phyloP scores from a whole-genome alignment of 2,113 vertebrate species.

The Pithys albifrons region DNA sequence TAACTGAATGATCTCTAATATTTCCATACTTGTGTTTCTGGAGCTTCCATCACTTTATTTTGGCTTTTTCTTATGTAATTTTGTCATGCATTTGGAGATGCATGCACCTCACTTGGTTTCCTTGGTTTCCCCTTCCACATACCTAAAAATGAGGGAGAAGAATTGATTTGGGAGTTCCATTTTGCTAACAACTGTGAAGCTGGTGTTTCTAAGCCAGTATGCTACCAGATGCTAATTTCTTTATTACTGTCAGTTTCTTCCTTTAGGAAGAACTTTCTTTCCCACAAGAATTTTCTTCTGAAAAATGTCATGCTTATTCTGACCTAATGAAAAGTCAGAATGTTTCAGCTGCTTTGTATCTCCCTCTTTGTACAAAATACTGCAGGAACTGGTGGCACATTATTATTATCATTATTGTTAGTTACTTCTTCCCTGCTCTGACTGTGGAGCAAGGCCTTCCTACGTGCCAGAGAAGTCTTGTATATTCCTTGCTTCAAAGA shows the following conservation, averaged over 20 bases:
- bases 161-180: background rate
- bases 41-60: background rate
- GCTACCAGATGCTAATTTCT: background rate
- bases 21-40: background rate
- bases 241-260: background rate
- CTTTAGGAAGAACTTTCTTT: background rate
- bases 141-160: background rate
- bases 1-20: background rate
- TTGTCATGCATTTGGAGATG: background rate
- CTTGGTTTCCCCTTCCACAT: background rate
- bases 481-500: background rate
- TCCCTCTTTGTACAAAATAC: background rate
- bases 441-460: background rate
- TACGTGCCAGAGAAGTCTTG: background rate
- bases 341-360: constrained; percentile 5
- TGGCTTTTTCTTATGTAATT: background rate
- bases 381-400: background rate
- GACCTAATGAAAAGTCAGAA: background rate
- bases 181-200: background rate
- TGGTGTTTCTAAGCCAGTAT: background rate
- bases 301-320: background rate
- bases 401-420: background rate
- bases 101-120: background rate
- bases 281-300: background rate
- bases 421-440: background rate